phyloP scores from a whole-genome alignment of 2,797 vertebrate species.

The Clarias platycephalus region DNA sequence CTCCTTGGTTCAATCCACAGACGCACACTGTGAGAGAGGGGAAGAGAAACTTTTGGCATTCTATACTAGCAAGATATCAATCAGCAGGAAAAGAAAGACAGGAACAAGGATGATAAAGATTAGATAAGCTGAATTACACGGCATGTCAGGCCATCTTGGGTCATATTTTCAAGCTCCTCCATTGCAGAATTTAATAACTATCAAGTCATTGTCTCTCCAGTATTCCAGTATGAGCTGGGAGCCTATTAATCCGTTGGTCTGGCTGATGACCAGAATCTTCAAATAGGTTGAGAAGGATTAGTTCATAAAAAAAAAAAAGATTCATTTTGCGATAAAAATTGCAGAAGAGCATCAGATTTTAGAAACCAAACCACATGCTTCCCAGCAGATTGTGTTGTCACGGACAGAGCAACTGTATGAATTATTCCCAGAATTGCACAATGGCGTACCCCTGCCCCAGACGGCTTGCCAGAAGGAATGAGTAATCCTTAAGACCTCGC shows the following conservation, averaged over 20 bases:
- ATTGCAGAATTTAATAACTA: conserved; percentile 14
- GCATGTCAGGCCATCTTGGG: conserved; percentile 53
- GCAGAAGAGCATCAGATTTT: conserved; percentile 10
- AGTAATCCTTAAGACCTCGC: conserved; percentile 64
- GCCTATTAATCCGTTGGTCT: not conserved
- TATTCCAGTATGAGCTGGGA: conserved; percentile 10
- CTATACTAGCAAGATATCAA: conserved; percentile 60
- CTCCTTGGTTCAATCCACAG: conserved; percentile 1
- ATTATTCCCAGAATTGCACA: conserved; percentile 64
- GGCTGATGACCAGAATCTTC: conserved; percentile 11
- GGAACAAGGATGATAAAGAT: conserved; percentile 26
- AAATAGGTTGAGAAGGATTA: not conserved
- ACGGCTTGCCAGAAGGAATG: conserved; percentile 58
- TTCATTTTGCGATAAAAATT: conserved; percentile 26
- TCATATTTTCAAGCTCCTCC: conserved; percentile 36
- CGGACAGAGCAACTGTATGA: conserved; percentile 59
- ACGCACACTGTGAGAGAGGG: conserved; percentile 10
- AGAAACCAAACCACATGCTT: conserved; percentile 28
- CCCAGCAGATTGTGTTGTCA: conserved; percentile 29
- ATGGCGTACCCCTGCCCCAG: conserved; percentile 58
- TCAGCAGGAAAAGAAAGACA: conserved; percentile 55
- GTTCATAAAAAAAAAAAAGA: not conserved
- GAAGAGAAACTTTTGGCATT: conserved; percentile 56
- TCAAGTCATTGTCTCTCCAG: conserved; percentile 19
- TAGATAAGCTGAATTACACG: conserved; percentile 41